Conservation (phyloP, 1,140 invertebrate genomes). For the Lepidurus couesii region DNA sequence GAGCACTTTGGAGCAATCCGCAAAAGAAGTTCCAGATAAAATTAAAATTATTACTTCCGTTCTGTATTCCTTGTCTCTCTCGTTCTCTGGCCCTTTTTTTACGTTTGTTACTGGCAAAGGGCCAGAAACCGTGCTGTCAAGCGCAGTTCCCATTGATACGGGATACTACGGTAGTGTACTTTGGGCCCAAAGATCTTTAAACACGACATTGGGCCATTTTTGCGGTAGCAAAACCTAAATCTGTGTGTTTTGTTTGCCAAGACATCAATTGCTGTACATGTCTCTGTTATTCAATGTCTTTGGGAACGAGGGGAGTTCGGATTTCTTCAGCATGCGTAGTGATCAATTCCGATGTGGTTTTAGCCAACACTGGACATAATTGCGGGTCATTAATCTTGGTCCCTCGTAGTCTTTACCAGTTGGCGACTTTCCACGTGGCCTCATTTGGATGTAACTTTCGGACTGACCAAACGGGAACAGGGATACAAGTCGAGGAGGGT, state of each 20-base stretch:
- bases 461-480: slow-evolving; percentile 11
- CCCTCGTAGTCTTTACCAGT: background rate
- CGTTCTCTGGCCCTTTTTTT: background rate
- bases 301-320: background rate
- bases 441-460: background rate
- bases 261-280: background rate
- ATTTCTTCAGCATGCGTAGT: background rate
- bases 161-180: background rate
- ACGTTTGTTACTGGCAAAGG: background rate
- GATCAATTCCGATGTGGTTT: slow-evolving; percentile 6
- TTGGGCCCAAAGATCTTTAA: background rate
- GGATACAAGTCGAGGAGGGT: background rate
- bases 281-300: background rate
- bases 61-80: background rate
- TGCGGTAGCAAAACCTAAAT: background rate
- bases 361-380: background rate
- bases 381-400: slow-evolving; percentile 21
- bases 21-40: background rate
- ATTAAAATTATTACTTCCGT: background rate
- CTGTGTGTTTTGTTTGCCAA: background rate
- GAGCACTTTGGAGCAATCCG: background rate
- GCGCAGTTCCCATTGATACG: background rate
- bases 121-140: background rate
- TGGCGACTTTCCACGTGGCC: background rate
- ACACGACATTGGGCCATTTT: background rate